Evolutionary conservation across 2,888 invertebrate species (phyloP).

Genomic region (Herminia tarsipennalis): DNA sequence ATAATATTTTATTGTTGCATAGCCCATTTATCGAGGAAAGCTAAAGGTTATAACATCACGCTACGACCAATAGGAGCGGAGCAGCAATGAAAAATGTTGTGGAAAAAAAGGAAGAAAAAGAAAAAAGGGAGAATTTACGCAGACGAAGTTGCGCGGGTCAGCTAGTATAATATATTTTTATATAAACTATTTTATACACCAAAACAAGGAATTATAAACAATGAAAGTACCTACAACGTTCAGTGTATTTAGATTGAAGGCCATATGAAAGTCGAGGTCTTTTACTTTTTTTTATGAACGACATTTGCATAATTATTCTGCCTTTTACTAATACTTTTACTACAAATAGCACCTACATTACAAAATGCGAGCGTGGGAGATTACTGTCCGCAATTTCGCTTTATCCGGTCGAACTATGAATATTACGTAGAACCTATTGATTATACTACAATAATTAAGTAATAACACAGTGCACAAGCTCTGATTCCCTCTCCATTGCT

Average conservation of each 20-base stretch:
- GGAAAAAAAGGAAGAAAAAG: no score
- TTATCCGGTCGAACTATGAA: conserved; percentile 46
- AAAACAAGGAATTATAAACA: neutral
- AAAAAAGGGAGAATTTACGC: no score
- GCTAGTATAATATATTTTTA: no score
- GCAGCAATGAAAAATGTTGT: no score
- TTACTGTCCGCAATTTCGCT: conserved; percentile 27
- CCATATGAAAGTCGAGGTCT: conserved; percentile 13
- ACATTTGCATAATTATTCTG: neutral
- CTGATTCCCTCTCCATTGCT: conserved; percentile 62
- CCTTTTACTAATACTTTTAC: conserved; percentile 15
- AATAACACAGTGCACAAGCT: conserved; percentile 63
- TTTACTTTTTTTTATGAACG: conserved; percentile 11
- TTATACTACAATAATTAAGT: conserved; percentile 57
- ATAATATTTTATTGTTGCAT: no score
- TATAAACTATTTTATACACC: neutral
- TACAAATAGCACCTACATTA: conserved; percentile 16
- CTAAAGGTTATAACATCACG: no score
- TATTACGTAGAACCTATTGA: conserved; percentile 47
- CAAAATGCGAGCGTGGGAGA: conserved; percentile 38
- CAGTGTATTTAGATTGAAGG: conserved; percentile 16
- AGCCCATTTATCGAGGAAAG: no score
- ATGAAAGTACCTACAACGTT: neutral
- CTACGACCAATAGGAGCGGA: no score
- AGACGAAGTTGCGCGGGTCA: no score